Evolutionary conservation across 2,113 vertebrate genomes (phyloP).

Genomic region (Lamprotornis superbus): DNA sequence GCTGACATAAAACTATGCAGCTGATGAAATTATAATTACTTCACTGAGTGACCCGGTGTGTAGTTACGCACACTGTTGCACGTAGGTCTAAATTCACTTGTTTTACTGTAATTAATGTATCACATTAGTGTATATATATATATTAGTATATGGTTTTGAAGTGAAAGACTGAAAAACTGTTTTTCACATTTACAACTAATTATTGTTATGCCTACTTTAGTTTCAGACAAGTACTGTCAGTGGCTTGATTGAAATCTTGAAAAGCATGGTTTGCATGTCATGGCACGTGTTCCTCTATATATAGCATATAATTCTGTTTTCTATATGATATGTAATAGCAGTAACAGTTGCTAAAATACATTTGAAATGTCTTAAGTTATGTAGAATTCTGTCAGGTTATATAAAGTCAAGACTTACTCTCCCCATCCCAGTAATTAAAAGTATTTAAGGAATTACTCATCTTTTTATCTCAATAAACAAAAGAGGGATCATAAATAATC

Average conservation of each 20-base stretch:
- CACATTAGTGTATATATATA: not conserved
- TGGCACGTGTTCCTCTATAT: not conserved
- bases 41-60: not conserved
- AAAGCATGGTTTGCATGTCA: not conserved
- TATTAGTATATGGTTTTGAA: not conserved
- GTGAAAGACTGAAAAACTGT: not conserved
- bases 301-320: not conserved
- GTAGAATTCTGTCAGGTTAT: not conserved
- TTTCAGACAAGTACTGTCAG: not conserved
- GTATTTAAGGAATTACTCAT: not conserved
- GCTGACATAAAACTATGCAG: not conserved
- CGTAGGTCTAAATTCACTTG: not conserved
- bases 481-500: not conserved
- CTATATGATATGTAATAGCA: not conserved
- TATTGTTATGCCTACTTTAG: not conserved
- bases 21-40: not conserved
- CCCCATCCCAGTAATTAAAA: not conserved
- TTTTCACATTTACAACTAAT: not conserved
- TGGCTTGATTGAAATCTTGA: not conserved
- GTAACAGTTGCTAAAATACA: not conserved
- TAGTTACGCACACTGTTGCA: not conserved
- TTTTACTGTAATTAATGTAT: not conserved
- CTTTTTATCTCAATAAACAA: not conserved
- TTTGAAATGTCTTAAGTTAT: not conserved
- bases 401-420: not conserved